Evolutionary conservation across 2,888 invertebrate genomes (phyloP).

Genomic region (Luperina nickerlii): DNA sequence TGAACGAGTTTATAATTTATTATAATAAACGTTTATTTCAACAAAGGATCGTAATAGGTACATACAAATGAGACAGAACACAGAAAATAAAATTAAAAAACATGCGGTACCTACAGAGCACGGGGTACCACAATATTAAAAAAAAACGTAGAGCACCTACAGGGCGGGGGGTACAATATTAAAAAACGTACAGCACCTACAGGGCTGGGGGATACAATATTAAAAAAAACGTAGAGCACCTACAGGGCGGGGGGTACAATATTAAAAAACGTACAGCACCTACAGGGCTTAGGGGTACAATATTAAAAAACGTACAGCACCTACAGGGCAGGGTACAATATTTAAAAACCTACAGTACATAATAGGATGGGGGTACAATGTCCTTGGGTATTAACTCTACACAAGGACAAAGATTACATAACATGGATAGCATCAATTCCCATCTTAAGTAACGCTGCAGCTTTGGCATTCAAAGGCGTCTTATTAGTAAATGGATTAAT

Average conservation of each 20-base stretch:
- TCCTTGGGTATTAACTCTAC: too few relatives aligned
- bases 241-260: background rate
- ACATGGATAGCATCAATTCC: background rate
- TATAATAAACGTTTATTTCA: too few relatives aligned
- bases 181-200: background rate
- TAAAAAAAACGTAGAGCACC: too few relatives aligned
- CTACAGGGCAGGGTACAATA: background rate
- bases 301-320: background rate
- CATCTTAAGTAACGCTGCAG: background rate
- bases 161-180: background rate
- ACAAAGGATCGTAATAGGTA: too few relatives aligned
- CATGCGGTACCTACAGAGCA: too few relatives aligned
- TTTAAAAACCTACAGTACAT: background rate
- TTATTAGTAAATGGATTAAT: constrained; percentile 1
- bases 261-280: background rate
- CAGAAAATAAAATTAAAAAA: too few relatives aligned
- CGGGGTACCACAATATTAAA: too few relatives aligned
- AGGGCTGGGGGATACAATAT: too few relatives aligned
- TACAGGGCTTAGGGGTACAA: background rate
- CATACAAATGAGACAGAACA: too few relatives aligned
- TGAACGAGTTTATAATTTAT: too few relatives aligned
- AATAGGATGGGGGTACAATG: too few relatives aligned
- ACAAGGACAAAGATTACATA: background rate
- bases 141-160: too few relatives aligned
- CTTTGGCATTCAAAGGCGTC: background rate